phyloP scores from a whole-genome alignment of 2,888 invertebrate genomes.

The Eubasilissa splendida region DNA sequence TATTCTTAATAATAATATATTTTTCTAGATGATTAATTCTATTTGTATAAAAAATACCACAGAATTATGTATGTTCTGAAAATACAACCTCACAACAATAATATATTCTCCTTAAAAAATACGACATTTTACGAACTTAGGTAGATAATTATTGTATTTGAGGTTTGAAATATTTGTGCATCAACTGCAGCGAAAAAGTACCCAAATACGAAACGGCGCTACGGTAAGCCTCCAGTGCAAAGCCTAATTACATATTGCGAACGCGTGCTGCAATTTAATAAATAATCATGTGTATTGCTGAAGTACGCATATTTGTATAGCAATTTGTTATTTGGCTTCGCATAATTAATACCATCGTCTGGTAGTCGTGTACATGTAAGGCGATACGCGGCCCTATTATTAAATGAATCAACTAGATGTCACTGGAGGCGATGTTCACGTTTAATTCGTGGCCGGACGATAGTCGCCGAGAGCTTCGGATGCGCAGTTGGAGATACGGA shows the following conservation, averaged over 20 bases:
- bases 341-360: conserved; percentile 33
- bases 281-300: conserved; percentile 37
- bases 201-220: too few species aligned
- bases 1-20: too few species aligned
- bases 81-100: too few species aligned
- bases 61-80: too few species aligned
- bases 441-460: conserved; percentile 22
- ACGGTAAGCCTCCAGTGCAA: background rate
- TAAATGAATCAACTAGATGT: conserved; percentile 51
- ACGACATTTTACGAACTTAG: too few species aligned
- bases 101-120: too few species aligned
- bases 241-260: conserved; percentile 30
- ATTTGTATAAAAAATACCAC: too few species aligned
- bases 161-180: too few species aligned
- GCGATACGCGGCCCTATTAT: conserved; percentile 39
- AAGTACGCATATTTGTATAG: conserved; percentile 34
- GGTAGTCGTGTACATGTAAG: conserved; percentile 23
- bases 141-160: too few species aligned
- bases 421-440: conserved; percentile 37
- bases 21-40: too few species aligned
- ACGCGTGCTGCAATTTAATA: conserved; percentile 38
- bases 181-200: too few species aligned
- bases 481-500: too few species aligned
- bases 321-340: conserved; percentile 36
- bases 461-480: background rate